These are phyloP conservation scores for Oxystoma pomonae DNA, from an alignment of 2,888 invertebrate species.

Conservation along the genomic window DNA sequence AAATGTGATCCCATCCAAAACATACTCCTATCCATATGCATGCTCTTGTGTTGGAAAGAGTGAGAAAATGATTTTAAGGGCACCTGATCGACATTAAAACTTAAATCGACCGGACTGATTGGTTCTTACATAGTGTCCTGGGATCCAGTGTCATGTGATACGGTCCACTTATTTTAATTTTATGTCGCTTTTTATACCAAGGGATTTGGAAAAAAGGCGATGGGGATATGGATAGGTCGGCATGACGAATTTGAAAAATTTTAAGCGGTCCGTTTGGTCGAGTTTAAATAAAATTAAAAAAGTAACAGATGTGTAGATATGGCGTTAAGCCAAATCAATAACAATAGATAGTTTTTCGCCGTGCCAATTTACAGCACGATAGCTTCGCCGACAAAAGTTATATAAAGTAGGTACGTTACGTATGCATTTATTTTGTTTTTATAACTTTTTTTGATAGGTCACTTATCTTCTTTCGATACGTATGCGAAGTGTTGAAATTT, in stretches of 20 bases:
- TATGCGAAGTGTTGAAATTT: too few relatives aligned
- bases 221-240: background rate
- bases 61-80: conserved; percentile 16
- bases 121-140: conserved; percentile 25
- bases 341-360: background rate
- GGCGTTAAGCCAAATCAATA: background rate
- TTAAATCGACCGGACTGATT: background rate
- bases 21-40: too few relatives aligned
- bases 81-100: conserved; percentile 16
- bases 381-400: background rate
- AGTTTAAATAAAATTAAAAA: background rate
- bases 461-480: too few relatives aligned
- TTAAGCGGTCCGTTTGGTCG: background rate
- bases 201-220: conserved; percentile 5
- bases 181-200: conserved; percentile 41
- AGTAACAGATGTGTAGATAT: background rate
- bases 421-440: too few relatives aligned
- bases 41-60: too few relatives aligned
- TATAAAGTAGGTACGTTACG: background rate
- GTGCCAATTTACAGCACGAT: background rate
- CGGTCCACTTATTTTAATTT: conserved; percentile 52
- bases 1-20: too few relatives aligned
- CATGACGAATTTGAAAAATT: background rate
- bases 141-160: conserved; percentile 38
- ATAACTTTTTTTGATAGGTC: too few relatives aligned